Conservation (phyloP, 2,113 vertebrate species). For the Bufo bufo region DNA sequence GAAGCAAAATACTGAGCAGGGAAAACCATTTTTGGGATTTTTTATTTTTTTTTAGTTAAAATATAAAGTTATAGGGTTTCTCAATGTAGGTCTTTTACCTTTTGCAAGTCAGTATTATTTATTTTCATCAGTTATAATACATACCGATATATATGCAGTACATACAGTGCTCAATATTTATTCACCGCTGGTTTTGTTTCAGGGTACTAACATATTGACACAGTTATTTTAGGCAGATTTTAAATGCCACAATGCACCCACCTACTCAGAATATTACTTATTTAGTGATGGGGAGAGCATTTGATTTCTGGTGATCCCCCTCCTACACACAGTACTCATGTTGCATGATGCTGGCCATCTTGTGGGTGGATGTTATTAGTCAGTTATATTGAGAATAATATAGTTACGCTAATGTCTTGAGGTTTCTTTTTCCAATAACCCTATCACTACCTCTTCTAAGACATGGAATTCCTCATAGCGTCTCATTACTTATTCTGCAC, state of each 20-base stretch:
- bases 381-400: slow-evolving; percentile 8
- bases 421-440: slow-evolving; percentile 8
- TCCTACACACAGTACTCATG: not conserved
- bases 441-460: not conserved
- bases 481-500: not conserved
- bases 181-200: not conserved
- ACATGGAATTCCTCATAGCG: not conserved
- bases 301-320: slow-evolving; percentile 19
- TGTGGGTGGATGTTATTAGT: slow-evolving; percentile 9
- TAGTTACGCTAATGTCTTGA: not conserved
- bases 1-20: too few relatives aligned
- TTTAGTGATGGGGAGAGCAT: not conserved
- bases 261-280: not conserved
- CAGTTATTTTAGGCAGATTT: not conserved
- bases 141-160: not conserved
- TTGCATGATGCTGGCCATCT: not conserved
- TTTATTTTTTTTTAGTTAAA: too few relatives aligned
- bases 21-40: too few relatives aligned
- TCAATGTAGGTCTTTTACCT: too few relatives aligned
- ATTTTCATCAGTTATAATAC: not conserved
- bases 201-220: not conserved
- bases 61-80: too few relatives aligned
- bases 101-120: too few relatives aligned
- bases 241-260: not conserved
- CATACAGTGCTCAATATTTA: not conserved